Percentiles rank a stretch among this genome's conserved stretches.
These are phyloP conservation scores for Pinna nobilis DNA, from an alignment of 1,140 invertebrate species.

Conservation along the genomic window DNA sequence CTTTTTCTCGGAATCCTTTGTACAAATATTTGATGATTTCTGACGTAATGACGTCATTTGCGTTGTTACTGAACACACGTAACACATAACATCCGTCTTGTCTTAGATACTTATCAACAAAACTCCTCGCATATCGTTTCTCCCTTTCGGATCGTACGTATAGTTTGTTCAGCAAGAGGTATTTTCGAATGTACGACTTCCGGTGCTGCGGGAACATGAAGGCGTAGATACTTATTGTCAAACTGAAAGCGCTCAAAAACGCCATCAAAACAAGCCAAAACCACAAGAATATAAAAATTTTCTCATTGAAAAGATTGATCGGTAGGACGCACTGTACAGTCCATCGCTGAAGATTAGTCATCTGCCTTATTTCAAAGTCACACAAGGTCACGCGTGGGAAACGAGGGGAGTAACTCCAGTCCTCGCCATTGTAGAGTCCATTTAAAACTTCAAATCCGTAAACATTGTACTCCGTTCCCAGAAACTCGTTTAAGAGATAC, in stretches of 20 bases:
- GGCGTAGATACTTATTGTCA: constrained; percentile 62
- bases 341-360: constrained; percentile 69
- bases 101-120: constrained; percentile 36
- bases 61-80: constrained; percentile 54
- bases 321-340: constrained; percentile 76
- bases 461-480: constrained; percentile 56
- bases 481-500: constrained; percentile 60
- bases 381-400: constrained; percentile 76
- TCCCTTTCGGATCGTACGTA: constrained; percentile 59
- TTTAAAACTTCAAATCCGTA: constrained; percentile 73
- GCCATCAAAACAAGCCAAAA: constrained; percentile 63
- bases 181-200: constrained; percentile 70
- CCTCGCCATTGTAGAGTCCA: constrained; percentile 26
- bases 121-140: constrained; percentile 55
- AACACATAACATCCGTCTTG: constrained; percentile 36
- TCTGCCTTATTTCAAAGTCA: constrained; percentile 76
- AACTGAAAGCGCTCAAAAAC: constrained; percentile 63
- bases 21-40: constrained; percentile 56
- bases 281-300: constrained; percentile 74
- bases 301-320: constrained; percentile 78
- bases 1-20: constrained; percentile 38
- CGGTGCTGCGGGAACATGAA: constrained; percentile 62
- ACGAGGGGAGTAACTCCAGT: constrained; percentile 27
- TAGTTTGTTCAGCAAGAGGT: constrained; percentile 67
- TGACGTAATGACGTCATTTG: constrained; percentile 49